A percentile compares a stretch with the other conserved stretches of the same genome.
phyloP scores from a whole-genome alignment of 2,888 invertebrate species.

The Taphrorychus bicolor region DNA sequence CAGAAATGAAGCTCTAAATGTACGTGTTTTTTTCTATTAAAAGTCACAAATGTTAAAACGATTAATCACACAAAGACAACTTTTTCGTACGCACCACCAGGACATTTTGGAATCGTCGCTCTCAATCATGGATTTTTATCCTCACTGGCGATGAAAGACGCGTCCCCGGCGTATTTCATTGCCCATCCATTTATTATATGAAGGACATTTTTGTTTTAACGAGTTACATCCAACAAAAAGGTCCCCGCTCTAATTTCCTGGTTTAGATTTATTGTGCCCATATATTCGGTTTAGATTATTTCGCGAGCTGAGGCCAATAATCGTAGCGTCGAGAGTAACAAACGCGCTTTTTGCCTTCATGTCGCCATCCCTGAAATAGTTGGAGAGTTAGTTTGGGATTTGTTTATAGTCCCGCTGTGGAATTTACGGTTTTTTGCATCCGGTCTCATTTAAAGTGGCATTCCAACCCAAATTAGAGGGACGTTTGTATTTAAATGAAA shows the following conservation, averaged over 20 bases:
- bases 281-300: slow-evolving; percentile 15
- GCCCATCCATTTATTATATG: slow-evolving; percentile 1
- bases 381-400: neutral
- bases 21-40: neutral
- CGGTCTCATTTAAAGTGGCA: neutral
- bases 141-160: neutral
- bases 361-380: neutral
- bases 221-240: neutral
- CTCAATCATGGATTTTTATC: neutral
- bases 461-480: neutral
- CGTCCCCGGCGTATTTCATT: neutral
- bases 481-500: neutral
- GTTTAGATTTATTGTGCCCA: slow-evolving; percentile 9
- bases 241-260: neutral
- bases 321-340: neutral
- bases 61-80: neutral
- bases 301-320: slow-evolving; percentile 9
- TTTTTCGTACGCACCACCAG: neutral
- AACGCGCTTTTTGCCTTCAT: slow-evolving; percentile 3
- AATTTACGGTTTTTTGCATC: slow-evolving; percentile 3
- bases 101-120: neutral
- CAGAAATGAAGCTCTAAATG: neutral
- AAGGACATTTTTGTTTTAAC: slow-evolving; percentile 9
- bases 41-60: neutral
- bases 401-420: slow-evolving; percentile 4